Base-by-base conservation (phyloP, 1,140 invertebrate species). In the Lordiphosa collinella region DNA sequence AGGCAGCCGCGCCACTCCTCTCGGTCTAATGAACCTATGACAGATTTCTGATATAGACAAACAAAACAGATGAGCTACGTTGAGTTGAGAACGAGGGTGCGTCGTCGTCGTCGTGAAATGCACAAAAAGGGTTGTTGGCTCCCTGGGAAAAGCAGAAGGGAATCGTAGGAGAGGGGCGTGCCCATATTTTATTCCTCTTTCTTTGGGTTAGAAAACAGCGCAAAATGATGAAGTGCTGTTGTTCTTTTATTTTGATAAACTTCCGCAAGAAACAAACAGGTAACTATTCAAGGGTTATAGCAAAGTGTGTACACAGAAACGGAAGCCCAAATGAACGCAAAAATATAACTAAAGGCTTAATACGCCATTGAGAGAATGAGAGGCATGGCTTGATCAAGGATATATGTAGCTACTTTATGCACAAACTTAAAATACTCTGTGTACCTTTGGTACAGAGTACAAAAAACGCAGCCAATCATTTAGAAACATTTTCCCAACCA, bases 31-130 rank as follows among this genome's bases (percentile, higher is more conserved):
- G 25, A 25, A 12, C 13, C 41, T 29, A 44, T 56, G 63, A 68
- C 65, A 68, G 60, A 64, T 68, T 68, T 54, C 12, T 57, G 54
- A 68, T 63, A 60, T 63, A 60, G 50, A 49, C 58, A 48, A 31
- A 40, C 53, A 56, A 48, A 16, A 49, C 25, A 38, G 32, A 35
- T 35, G 29, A 31, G 37, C 31, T 18, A 12, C 44, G 48, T 43
- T 43, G 16, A 38, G 48, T 44, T 49, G 38, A 47, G 34, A 36
- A 48, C 16, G 36, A 29, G 41, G 41, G 41, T 44, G 41, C 57
- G 44, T 8, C 31, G 18, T 4, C 18, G n/a, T 18, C 3, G 18
- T 18, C 4, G 18, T 18, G 4, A 18, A 18, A 18, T 4, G 18
- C 3, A 25, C 6, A 25, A 22, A 54, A 63, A 57, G 64, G 64